These are phyloP conservation scores for Pecten maximus DNA, from an alignment of 2,888 invertebrate species.

Conservation along the genomic window DNA sequence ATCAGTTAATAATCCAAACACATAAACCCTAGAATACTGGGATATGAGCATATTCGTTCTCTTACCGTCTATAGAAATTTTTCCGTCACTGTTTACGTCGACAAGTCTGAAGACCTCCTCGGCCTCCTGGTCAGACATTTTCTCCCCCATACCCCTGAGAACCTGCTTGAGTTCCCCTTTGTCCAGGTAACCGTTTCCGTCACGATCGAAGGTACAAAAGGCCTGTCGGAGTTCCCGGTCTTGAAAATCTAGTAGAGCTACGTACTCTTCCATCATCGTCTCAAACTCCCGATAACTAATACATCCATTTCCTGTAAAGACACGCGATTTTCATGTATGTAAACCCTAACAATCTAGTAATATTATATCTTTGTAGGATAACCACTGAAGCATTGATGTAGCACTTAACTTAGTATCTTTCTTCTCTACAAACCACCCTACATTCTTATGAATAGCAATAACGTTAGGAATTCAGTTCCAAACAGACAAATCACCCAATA, in stretches of 20 bases:
- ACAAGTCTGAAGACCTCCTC: constrained; percentile 31
- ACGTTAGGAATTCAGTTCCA: too few relatives aligned
- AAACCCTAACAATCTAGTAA: too few relatives aligned
- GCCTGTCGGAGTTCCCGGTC: not conserved
- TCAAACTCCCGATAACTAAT: constrained; percentile 10
- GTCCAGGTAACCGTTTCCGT: constrained; percentile 1
- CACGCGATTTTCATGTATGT: too few relatives aligned
- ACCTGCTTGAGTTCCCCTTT: not conserved
- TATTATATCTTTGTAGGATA: too few relatives aligned
- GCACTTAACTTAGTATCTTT: too few relatives aligned
- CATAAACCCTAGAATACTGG: not conserved
- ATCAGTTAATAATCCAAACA: not conserved
- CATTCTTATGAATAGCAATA: too few relatives aligned
- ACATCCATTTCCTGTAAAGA: not conserved
- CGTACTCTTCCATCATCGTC: constrained; percentile 10
- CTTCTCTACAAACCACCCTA: too few relatives aligned
- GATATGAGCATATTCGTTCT: not conserved
- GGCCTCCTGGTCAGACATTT: not conserved
- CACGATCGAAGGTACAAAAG: not conserved
- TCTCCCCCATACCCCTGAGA: constrained; percentile 31
- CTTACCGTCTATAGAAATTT: not conserved
- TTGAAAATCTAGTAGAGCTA: not conserved
- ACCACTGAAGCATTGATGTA: too few relatives aligned
- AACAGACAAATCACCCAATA: too few relatives aligned
- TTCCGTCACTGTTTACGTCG: not conserved